Percentiles rank a stretch among this genome's conserved stretches.
Evolutionary conservation across 2,888 invertebrate genomes (phyloP).

Genomic region (Caenorhabditis zanzibari): DNA sequence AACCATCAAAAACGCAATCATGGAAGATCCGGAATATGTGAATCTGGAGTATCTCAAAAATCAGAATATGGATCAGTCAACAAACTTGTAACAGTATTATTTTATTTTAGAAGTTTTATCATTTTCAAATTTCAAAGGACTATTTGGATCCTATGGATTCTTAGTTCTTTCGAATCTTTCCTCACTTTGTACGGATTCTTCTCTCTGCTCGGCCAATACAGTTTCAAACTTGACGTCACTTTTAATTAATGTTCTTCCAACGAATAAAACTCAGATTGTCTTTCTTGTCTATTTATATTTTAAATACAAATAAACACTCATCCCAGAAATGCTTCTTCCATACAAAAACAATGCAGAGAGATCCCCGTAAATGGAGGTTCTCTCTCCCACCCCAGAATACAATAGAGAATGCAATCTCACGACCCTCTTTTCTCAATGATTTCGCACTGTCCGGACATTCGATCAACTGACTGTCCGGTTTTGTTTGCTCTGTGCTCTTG

Average conservation of each 20-base stretch:
- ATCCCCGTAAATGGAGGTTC: conserved; percentile 56
- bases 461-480: conserved; percentile 35
- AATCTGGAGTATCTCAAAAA: conserved; percentile 69
- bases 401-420: conserved; percentile 59
- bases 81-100: conserved; percentile 42
- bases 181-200: conserved; percentile 39
- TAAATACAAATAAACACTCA: conserved; percentile 49
- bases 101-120: conserved; percentile 10
- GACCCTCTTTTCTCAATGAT: conserved; percentile 46
- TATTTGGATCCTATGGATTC: not conserved
- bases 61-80: conserved; percentile 66
- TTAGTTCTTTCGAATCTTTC: not conserved
- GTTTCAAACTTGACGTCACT: conserved; percentile 49
- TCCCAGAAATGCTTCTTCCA: conserved; percentile 21
- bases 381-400: conserved; percentile 31
- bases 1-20: conserved; percentile 49
- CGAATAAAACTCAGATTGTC: conserved; percentile 5
- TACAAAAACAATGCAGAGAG: conserved; percentile 47
- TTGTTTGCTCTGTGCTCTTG: conserved; percentile 58
- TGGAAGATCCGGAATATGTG: conserved; percentile 70
- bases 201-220: conserved; percentile 30
- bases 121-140: not conserved
- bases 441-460: conserved; percentile 49
- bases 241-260: conserved; percentile 9
- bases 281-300: conserved; percentile 36